Base-by-base conservation (phyloP, 2,797 vertebrate species). In the Anomalospiza imberbis region DNA sequence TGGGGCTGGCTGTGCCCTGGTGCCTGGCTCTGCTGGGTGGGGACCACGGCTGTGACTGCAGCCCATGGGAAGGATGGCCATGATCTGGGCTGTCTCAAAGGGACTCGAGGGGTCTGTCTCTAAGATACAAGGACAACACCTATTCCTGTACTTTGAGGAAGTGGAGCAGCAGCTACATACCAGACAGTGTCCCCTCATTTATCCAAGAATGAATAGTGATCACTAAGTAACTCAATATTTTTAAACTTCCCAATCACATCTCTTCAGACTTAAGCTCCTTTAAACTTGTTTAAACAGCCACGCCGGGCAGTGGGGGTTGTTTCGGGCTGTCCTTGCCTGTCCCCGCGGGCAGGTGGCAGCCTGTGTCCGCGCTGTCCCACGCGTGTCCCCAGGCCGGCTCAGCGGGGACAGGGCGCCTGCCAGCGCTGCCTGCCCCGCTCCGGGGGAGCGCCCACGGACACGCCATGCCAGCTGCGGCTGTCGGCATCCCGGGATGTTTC, bases 1-100 rank as follows among this genome's bases (percentile, higher is more conserved):
- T 19, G 29, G 45, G 29, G 55, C 58, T 55, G 57, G 13, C 12
- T 12, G 29, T 66, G 55, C 15, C 40, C 61, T 14, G 61, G 13
- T 53, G 32, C 66, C 54, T 17, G 13, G 1, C 8, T 45, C 20
- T 14, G 50, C 81, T 6, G 17, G 17, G 1, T 36, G 44, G 21
- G 58, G 34, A 54, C 36, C 0, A 0, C 10, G 2, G 38, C 6
- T 34, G 29, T 13, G 76, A 6, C 63, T 34, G 45, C 38, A 38
- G 65, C 7, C 38, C 19, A 0, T 3, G 26, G 26, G 61, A 22
- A 60, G 34, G 53, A 7, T 2, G 10, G 29, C 36, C 2, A 0
- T 10, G 28, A 32, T 9, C 20, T 32, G 45, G 25, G 38, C 32
- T 67, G 25, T 20, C 24, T 54, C 66, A 40, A 61, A 70, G 31